Conservation (phyloP, 2,888 invertebrate species). For the Lasioglossum vierecki region DNA sequence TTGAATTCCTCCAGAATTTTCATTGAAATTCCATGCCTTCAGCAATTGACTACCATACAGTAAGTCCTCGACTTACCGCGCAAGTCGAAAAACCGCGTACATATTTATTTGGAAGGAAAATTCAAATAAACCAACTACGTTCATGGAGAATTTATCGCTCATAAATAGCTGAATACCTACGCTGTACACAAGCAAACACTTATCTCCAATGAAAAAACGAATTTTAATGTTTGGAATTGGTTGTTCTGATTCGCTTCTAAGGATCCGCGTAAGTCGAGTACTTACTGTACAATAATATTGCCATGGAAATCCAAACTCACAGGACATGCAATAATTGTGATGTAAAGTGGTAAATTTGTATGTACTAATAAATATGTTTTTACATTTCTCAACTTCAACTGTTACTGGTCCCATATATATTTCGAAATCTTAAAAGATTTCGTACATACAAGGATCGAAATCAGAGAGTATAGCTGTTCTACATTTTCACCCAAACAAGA, state of each 20-base stretch:
- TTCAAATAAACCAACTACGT: no score
- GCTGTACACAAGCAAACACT: no score
- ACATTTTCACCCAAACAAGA: no score
- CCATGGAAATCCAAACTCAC: constrained; percentile 1
- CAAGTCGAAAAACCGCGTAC: no score
- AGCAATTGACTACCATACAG: neutral
- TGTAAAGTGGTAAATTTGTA: constrained; percentile 53
- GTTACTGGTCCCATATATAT: neutral
- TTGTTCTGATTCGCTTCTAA: no score
- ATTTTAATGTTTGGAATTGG: no score
- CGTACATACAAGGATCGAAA: neutral
- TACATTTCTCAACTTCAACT: constrained; percentile 38
- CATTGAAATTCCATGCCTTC: neutral
- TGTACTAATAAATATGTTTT: constrained; percentile 3
- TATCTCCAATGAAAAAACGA: no score
- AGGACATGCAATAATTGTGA: constrained; percentile 44
- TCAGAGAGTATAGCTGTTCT: no score
- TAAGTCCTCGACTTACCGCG: neutral
- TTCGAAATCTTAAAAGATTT: neutral
- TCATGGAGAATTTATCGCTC: no score
- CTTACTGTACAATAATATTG: neutral
- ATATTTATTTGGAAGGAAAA: no score
- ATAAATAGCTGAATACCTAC: no score
- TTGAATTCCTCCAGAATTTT: constrained; percentile 5
- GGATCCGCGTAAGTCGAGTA: no score